Evolutionary conservation across 2,113 vertebrate species (phyloP).

Genomic region (Lepisosteus osseus): DNA sequence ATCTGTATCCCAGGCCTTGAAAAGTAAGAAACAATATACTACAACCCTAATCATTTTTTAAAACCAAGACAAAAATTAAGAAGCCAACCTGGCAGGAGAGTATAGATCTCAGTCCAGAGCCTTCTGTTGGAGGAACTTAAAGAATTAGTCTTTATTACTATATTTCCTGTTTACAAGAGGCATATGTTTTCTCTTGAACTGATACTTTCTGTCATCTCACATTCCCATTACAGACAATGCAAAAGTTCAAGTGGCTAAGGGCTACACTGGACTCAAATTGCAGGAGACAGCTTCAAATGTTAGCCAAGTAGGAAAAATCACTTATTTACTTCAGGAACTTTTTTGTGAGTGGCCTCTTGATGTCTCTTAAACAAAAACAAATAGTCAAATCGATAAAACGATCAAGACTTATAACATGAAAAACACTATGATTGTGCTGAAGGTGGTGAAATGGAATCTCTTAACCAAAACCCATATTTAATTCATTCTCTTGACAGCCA

Average conservation of each 20-base stretch:
- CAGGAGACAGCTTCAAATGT: conserved; percentile 60
- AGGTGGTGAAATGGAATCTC: conserved; percentile 10
- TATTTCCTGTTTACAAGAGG: background rate
- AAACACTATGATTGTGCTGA: background rate
- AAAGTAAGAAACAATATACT: no score
- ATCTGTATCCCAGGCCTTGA: no score
- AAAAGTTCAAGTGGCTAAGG: conserved; percentile 60
- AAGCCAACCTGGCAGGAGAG: background rate
- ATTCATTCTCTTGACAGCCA: conserved; percentile 14
- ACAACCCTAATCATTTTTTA: no score
- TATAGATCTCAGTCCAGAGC: background rate
- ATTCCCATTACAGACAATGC: conserved; percentile 60
- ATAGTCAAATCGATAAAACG: conserved; percentile 17
- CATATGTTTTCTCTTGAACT: conserved; percentile 18
- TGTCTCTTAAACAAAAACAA: background rate
- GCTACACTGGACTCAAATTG: conserved; percentile 50
- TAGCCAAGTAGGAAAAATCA: conserved; percentile 43
- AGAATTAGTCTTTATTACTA: background rate
- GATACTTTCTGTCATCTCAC: conserved; percentile 56
- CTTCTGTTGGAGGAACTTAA: background rate
- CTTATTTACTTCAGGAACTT: conserved; percentile 42
- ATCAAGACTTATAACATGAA: background rate
- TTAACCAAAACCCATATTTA: conserved; percentile 1
- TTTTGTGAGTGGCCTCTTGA: conserved; percentile 6
- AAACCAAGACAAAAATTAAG: no score